A percentile compares a stretch with the other conserved stretches of the same genome.
Conservation (phyloP, 2,113 vertebrate species). For the Solea senegalensis region DNA sequence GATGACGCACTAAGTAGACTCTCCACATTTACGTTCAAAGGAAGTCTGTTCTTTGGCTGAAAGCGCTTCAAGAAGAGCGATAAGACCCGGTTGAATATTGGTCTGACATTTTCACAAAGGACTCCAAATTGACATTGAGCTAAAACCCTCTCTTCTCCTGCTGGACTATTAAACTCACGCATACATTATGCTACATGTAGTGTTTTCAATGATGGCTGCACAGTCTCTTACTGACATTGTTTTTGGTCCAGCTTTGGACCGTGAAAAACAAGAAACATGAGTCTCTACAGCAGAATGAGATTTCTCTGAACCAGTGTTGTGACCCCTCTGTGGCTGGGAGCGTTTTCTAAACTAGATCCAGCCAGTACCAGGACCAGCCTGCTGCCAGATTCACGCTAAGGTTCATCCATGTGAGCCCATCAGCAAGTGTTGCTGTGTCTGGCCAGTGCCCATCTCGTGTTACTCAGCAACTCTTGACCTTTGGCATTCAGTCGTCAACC, state of each 20-base stretch:
- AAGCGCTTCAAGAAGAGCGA: background rate
- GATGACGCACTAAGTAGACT: too few species aligned
- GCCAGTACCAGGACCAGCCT: background rate
- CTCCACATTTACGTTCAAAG: too few species aligned
- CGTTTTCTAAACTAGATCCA: background rate
- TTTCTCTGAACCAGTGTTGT: background rate
- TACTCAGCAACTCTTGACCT: constrained; percentile 30
- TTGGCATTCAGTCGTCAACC: constrained; percentile 12
- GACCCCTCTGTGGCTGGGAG: constrained; percentile 7
- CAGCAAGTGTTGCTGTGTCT: background rate
- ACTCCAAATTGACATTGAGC: too few species aligned
- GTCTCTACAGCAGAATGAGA: background rate
- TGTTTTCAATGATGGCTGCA: too few species aligned
- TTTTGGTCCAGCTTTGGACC: background rate
- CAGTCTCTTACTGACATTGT: too few species aligned
- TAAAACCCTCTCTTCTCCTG: too few species aligned
- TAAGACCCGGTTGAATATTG: background rate
- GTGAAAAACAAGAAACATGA: background rate
- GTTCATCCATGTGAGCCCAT: constrained; percentile 2
- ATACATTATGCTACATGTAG: too few species aligned
- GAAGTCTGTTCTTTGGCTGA: background rate
- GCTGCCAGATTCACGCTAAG: constrained; percentile 2
- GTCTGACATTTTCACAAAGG: too few species aligned
- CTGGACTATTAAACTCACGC: too few species aligned
- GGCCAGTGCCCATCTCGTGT: constrained; percentile 17